Evolutionary conservation across 2,113 vertebrate species (phyloP).

Genomic region (Larimichthys crocea): DNA sequence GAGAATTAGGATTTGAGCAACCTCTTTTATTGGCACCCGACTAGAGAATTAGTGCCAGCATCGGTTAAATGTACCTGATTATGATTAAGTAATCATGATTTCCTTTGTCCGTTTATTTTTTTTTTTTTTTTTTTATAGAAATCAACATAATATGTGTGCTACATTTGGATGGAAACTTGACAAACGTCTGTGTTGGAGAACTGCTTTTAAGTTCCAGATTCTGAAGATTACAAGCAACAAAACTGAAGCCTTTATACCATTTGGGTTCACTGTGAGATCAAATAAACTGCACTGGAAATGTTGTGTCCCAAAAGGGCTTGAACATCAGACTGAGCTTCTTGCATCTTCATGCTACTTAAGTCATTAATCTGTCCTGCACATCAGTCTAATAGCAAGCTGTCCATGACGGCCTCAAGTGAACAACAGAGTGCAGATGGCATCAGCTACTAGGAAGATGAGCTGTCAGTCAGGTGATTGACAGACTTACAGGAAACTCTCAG

Average conservation of each 20-base stretch:
- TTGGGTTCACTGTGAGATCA: conserved; percentile 2
- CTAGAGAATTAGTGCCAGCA: neutral
- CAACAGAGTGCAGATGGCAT: conserved; percentile 53
- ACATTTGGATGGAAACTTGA: neutral
- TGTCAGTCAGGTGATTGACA: conserved; percentile 71
- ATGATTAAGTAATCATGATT: neutral
- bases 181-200: neutral
- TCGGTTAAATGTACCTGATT: neutral
- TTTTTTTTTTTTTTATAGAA: fast-evolving
- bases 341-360: conserved; percentile 39
- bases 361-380: conserved; percentile 57
- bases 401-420: conserved; percentile 28
- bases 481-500: conserved; percentile 25
- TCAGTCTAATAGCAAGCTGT: conserved; percentile 54
- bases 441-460: conserved; percentile 47
- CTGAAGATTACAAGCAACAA: neutral
- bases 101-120: neutral
- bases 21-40: neutral
- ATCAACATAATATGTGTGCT: neutral
- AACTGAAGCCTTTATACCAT: neutral
- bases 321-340: conserved; percentile 17
- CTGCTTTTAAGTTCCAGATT: neutral
- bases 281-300: neutral
- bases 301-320: conserved; percentile 3
- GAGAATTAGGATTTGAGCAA: neutral